Evolutionary conservation across 2,888 invertebrate genomes (phyloP), one percentile per base, ranked within the genome.

Genomic region (Lasioglossum marginatum): DNA sequence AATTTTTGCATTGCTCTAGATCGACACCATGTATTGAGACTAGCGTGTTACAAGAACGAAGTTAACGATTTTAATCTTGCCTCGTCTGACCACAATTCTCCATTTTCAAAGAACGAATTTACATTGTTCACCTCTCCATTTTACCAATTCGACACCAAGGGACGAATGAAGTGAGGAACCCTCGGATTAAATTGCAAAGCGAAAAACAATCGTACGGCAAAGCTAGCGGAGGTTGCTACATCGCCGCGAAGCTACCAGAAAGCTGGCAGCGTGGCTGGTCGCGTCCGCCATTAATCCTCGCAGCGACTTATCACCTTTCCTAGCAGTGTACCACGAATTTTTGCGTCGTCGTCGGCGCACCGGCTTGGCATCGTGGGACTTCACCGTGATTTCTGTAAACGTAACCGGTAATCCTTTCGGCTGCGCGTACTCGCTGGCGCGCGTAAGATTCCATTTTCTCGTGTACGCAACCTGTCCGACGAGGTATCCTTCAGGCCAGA

Each of bases 371-470:
- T 74, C 85, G 85, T 86, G 89, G 79, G 89, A 89, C 23, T 60
- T 48, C 8, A 5, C 4, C 8, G 37, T 60, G 77, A 88, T 85
- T 88, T 87, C 80, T 81, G 79, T 73, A 31, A 78, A 79, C 80
- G 81, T 75, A 79, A 85, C 71, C 57, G 74, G 57, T 48, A 77
- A 70, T 81, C 81, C 87, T 66, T 66, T 66, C 60, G 88, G 90
- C 89, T 84, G 83, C 52, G 80, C 73, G 52, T 27, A 34, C 63
- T 40, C 83, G 57, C 79, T 2, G 8, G 52, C 52, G 60, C 60
- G 27, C 60, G n/a, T 27, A 60, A 80, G 89, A 86, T 88, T 88
- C 81, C 90, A 83, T 87, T 87, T 85, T 68, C 84, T 66, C 63
- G 63, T 45, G 71, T 43, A 66, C 71, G 82, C 48, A 73, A 76